Evolutionary conservation across 2,888 invertebrate genomes (phyloP).

Genomic region (Amaurobius ferox): DNA sequence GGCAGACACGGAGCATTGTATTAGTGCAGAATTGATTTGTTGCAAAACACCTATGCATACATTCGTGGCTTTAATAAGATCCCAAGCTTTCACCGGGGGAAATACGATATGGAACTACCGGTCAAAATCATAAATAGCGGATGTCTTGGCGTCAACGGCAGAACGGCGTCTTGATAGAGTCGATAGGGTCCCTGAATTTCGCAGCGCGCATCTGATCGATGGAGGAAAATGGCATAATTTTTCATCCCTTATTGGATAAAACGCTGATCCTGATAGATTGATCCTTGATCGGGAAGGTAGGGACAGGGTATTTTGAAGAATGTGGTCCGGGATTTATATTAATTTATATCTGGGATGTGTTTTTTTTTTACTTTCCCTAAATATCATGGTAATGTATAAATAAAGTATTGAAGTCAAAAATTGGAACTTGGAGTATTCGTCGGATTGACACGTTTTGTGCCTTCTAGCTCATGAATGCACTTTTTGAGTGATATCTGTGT

Average conservation of each 20-base stretch:
- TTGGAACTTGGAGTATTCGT: too few species aligned
- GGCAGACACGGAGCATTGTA: too few species aligned
- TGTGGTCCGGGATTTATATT: background rate
- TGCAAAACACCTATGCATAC: background rate
- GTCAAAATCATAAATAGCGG: background rate
- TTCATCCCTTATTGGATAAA: slow-evolving; percentile 3
- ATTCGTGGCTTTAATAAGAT: background rate
- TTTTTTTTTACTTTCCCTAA: too few species aligned
- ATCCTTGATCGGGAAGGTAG: background rate
- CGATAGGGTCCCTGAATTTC: background rate
- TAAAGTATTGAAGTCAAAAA: too few species aligned
- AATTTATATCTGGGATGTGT: background rate
- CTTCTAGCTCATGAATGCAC: too few species aligned
- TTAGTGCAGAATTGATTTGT: background rate
- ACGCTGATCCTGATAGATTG: background rate
- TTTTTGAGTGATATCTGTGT: too few species aligned
- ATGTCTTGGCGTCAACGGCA: background rate
- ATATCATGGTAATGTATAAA: too few species aligned
- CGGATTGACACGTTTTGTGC: too few species aligned
- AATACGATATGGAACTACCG: background rate
- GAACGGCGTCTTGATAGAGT: background rate
- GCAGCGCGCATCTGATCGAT: background rate
- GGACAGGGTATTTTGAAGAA: background rate
- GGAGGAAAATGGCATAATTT: background rate
- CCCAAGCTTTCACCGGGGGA: background rate